Base-by-base conservation (phyloP, 2,113 vertebrate species). In the Brachypteracias leptosomus region DNA sequence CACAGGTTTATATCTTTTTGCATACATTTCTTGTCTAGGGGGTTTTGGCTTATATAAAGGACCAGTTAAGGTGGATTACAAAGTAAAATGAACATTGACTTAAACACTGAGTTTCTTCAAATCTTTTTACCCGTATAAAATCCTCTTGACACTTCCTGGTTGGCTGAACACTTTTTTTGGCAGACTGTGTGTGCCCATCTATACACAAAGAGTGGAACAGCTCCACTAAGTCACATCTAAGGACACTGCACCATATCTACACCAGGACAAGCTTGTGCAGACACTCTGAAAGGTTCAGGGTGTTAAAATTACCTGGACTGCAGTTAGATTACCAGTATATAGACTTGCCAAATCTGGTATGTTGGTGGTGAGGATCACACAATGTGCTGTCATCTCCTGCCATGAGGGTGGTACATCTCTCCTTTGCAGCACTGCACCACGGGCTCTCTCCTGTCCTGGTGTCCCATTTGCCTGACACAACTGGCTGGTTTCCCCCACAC, bases 61-160 rank as follows among this genome's bases (percentile, higher is more conserved):
- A 89, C 82, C 77, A 67, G 65, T 88, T 91, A 90, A 93, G 75
- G 85, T 84, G 76, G 88, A 88, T 84, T 94, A 80, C 65, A 83
- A 93, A 81, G 90, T 74, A 84, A 94, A 90, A 93, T 46, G 72
- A 94, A 74, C 75, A 18, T 80, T 80, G 33, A 67, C 55, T 90
- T 88, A 86, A 77, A 42, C 65, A 77, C 26, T 40, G 72, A 58
- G 7, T 90, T 94, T 88, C 63, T 86, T 90, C 38, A 57, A 76
- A 59, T 73, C 36, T 88, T 93, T 87, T 84, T 75, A 78, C 31
- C 54, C 63, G 11, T 51, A 21, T 76, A 78, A 96, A 89, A 87
- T 75, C 31, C 33, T 78, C 61, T 75, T 68, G 81, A 87, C 26
- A 16, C 25, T 93, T 94, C 61, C 61, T 88, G 70, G 81, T 52